These are phyloP conservation scores for Decapterus maruadsi DNA, from an alignment of 2,797 vertebrate species.

Conservation along the genomic window DNA sequence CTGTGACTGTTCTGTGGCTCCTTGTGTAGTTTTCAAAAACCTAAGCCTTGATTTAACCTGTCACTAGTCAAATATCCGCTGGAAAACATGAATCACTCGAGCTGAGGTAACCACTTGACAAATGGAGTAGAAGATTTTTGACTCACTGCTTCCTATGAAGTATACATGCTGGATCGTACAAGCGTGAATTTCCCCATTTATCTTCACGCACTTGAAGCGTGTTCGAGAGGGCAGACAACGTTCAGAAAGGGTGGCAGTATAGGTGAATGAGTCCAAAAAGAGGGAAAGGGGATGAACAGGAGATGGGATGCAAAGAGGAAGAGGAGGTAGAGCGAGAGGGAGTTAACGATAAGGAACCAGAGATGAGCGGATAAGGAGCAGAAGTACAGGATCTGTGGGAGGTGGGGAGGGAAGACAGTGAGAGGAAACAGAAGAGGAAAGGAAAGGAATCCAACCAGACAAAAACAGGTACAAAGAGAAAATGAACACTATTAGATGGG, in stretches of 20 bases:
- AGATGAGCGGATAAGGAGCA: conserved; percentile 56
- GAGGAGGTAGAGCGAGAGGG: conserved; percentile 49
- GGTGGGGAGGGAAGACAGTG: conserved; percentile 22
- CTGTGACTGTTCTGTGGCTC: background rate
- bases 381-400: conserved; percentile 45
- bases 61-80: background rate
- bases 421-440: conserved; percentile 25
- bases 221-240: conserved; percentile 1
- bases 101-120: background rate
- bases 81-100: conserved; percentile 26
- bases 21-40: no score
- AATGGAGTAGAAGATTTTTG: conserved; percentile 6
- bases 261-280: conserved; percentile 9
- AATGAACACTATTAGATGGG: background rate
- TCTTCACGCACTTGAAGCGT: background rate
- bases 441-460: background rate
- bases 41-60: background rate
- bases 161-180: background rate
- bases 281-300: conserved; percentile 35
- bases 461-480: background rate
- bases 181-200: background rate
- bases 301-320: conserved; percentile 41
- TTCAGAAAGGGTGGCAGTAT: background rate
- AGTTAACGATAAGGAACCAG: conserved; percentile 44
- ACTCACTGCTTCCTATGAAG: conserved; percentile 14